phyloP scores from a whole-genome alignment of 2,797 vertebrate species.

The Lepilemur ruficaudatus region DNA sequence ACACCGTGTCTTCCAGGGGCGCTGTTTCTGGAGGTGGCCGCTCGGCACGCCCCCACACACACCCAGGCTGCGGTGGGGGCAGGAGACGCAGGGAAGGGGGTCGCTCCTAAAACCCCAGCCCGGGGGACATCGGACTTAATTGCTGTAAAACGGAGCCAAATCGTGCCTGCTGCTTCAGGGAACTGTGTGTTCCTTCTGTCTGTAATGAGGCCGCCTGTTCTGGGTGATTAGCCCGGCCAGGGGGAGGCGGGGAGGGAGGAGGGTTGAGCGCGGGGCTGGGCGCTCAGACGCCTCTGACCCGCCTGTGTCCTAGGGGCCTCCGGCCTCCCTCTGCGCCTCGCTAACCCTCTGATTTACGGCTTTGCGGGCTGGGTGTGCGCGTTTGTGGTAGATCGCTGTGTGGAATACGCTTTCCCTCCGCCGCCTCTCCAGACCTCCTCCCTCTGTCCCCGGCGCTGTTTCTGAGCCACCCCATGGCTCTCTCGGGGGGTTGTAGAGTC shows the following conservation, averaged over 20 bases:
- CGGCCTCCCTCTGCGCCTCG: not conserved
- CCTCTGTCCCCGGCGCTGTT: not conserved
- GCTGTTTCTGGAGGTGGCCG: not conserved
- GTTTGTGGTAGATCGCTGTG: not conserved
- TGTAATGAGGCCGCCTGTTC: not conserved
- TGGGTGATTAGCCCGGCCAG: not conserved
- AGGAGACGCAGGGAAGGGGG: not conserved
- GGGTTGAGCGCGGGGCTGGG: no score
- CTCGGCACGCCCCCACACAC: not conserved
- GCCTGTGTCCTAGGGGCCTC: fast-evolving
- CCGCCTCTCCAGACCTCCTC: not conserved
- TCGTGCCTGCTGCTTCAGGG: not conserved
- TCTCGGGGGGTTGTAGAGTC: not conserved
- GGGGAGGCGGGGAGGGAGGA: not conserved
- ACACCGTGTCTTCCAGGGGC: no score
- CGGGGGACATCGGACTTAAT: not conserved
- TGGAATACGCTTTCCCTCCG: constrained; percentile 7
- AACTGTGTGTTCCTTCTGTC: not conserved
- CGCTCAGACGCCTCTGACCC: not conserved
- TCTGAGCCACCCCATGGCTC: not conserved
- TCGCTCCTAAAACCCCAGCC: not conserved
- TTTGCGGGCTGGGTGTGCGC: not conserved
- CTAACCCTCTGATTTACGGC: constrained; percentile 45
- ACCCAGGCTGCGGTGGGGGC: not conserved
- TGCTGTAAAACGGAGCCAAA: not conserved